Percentiles rank a stretch among this genome's conserved stretches.
These are phyloP conservation scores for Hymenopus coronatus DNA, from an alignment of 2,888 invertebrate genomes.

Conservation along the genomic window DNA sequence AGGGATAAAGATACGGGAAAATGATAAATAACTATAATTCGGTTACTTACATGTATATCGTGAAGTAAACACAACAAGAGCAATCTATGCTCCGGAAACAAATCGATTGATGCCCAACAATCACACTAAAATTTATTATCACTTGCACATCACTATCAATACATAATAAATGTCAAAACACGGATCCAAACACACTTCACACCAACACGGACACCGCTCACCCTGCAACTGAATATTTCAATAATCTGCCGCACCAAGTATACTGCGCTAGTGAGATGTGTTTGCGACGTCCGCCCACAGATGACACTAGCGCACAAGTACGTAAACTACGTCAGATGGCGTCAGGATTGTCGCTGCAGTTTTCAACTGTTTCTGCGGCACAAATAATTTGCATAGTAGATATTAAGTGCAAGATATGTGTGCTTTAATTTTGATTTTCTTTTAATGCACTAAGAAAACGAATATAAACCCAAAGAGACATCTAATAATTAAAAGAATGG, in stretches of 20 bases:
- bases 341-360: neutral
- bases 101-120: neutral
- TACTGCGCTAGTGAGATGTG: neutral
- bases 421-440: no score
- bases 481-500: no score
- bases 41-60: neutral
- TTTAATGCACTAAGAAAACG: no score
- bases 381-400: no score
- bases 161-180: neutral
- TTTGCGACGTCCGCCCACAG: neutral
- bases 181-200: neutral
- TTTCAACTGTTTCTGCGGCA: no score
- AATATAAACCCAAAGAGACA: no score
- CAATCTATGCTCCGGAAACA: neutral
- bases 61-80: neutral
- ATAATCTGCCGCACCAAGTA: neutral
- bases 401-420: no score
- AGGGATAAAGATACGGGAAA: neutral
- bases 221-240: slow-evolving; percentile 5
- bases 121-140: neutral
- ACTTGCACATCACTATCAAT: slow-evolving; percentile 20
- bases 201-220: neutral
- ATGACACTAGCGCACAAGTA: neutral
- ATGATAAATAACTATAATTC: neutral
- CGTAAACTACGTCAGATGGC: neutral